Conservation (phyloP, 2,797 vertebrate genomes). For the Peromyscus melanophrys region DNA sequence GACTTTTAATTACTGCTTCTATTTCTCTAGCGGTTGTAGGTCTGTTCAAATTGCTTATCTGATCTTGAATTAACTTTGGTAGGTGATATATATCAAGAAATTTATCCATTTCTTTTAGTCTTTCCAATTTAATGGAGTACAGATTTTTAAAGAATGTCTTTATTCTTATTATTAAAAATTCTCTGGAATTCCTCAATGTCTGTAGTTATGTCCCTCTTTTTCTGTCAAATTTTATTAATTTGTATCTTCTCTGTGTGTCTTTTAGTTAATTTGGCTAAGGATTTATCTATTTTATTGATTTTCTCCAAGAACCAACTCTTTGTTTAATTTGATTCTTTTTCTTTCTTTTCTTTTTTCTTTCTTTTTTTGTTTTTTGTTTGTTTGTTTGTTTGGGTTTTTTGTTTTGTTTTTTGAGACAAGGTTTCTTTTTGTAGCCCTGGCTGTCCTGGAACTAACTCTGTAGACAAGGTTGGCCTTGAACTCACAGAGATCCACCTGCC, state of each 20-base stretch:
- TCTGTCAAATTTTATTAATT: neutral
- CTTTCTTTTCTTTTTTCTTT: no score
- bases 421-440: no score
- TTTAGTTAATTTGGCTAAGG: neutral
- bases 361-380: neutral
- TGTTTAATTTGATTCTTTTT: neutral
- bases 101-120: neutral
- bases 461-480: no score
- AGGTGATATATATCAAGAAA: neutral
- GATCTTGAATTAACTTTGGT: neutral
- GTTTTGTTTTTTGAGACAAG: no score
- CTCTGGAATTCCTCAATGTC: neutral
- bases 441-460: no score
- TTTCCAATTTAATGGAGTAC: neutral
- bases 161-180: no score
- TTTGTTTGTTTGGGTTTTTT: no score
- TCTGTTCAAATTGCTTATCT: neutral
- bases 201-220: neutral
- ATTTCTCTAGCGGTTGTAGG: neutral
- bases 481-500: no score
- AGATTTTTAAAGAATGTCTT: neutral
- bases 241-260: neutral
- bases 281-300: neutral
- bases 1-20: neutral
- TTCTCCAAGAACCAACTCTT: neutral